Conservation (phyloP, 2,888 invertebrate species). For the Portevinia maculata region DNA sequence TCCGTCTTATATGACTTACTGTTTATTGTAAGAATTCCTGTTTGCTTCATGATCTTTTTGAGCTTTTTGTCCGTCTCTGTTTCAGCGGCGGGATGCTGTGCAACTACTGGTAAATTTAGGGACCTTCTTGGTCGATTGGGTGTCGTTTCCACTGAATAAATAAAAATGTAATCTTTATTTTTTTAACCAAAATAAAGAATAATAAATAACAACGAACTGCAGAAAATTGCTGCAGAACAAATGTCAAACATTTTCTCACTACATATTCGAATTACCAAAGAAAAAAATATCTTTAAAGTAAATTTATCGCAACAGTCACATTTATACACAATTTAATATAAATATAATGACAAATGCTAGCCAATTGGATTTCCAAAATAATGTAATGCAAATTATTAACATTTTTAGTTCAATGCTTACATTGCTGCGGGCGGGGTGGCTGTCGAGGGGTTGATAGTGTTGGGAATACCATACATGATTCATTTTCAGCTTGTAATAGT, state of each 20-base stretch:
- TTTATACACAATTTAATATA: not conserved
- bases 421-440: constrained; percentile 85
- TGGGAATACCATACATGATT: constrained; percentile 82
- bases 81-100: constrained; percentile 85
- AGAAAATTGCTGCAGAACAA: constrained; percentile 11
- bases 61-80: constrained; percentile 92
- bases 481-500: constrained; percentile 86
- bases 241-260: constrained; percentile 27
- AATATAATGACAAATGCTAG: constrained; percentile 4
- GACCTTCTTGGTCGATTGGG: constrained; percentile 84
- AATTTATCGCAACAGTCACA: not conserved
- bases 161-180: not conserved
- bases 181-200: constrained; percentile 6
- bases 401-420: constrained; percentile 84
- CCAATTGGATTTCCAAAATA: constrained; percentile 6
- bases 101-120: constrained; percentile 84
- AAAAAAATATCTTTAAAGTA: not conserved
- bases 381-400: constrained; percentile 31
- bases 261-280: not conserved
- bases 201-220: not conserved
- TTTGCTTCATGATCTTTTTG: constrained; percentile 96
- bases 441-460: constrained; percentile 82
- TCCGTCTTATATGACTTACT: constrained; percentile 91
- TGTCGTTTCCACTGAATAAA: constrained; percentile 82
- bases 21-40: constrained; percentile 93